phyloP scores from a whole-genome alignment of 2,888 invertebrate genomes.

The Atethmia centrago region DNA sequence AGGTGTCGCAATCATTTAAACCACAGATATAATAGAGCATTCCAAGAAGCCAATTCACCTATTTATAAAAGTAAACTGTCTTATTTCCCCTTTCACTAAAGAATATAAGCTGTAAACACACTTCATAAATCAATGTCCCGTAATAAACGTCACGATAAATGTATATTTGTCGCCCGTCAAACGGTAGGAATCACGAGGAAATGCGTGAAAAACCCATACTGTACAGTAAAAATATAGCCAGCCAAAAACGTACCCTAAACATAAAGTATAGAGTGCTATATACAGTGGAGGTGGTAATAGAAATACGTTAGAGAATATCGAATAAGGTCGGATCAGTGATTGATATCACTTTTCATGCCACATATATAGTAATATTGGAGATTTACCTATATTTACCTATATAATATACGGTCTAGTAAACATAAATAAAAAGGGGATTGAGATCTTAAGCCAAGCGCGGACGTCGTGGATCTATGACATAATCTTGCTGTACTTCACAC shows the following conservation, averaged over 20 bases:
- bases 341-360: slow-evolving; percentile 68
- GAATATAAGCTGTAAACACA: slow-evolving; percentile 61
- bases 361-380: slow-evolving; percentile 47
- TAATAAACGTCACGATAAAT: slow-evolving; percentile 79
- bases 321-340: slow-evolving; percentile 68
- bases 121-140: slow-evolving; percentile 77
- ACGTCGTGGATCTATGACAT: slow-evolving; percentile 22
- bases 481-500: too few species aligned
- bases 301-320: slow-evolving; percentile 62
- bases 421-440: slow-evolving; percentile 49
- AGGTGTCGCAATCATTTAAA: slow-evolving; percentile 16
- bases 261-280: slow-evolving; percentile 17
- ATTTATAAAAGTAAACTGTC: slow-evolving; percentile 47
- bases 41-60: slow-evolving; percentile 24
- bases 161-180: slow-evolving; percentile 78
- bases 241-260: slow-evolving; percentile 48
- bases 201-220: slow-evolving; percentile 63
- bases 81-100: slow-evolving; percentile 43
- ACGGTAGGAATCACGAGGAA: slow-evolving; percentile 66
- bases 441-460: slow-evolving; percentile 24
- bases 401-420: slow-evolving; percentile 38
- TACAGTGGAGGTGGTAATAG: slow-evolving; percentile 15
- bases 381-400: slow-evolving; percentile 46
- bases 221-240: slow-evolving; percentile 16
- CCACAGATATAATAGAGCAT: slow-evolving; percentile 11